Evolutionary conservation across 2,113 vertebrate species (phyloP), one percentile per base, ranked within the genome.

Genomic region (Montifringilla adamsi): DNA sequence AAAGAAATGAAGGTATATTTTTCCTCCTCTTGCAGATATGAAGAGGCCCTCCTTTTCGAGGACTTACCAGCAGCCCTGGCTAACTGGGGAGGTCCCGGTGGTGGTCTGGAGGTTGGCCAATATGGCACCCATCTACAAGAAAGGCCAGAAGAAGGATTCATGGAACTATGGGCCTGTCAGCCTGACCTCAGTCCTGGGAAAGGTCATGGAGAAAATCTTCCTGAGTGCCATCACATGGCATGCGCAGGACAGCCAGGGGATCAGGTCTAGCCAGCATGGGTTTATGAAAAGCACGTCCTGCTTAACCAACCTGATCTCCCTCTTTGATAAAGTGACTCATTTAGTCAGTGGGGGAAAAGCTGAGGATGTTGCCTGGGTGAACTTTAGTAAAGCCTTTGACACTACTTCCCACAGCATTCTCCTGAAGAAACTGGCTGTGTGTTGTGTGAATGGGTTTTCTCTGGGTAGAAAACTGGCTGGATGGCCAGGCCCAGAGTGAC

Each of bases 31-130:
- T 62, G 49, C 47, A 78, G 24, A 31, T 37, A 37, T 16, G 6
- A 79, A 26, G 9, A 44, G 5, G 1, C 2, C 10, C 11, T 41
- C 10, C 13, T 37, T 75, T 26, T 60, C 24, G 24, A 59, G 26
- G 11, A 27, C 11, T 35, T 60, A 10, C 1, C 5, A 68, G 13
- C 46, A n/a, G 13, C 19, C 16, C 28, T 41, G 17, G 11, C 7
- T 53, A 41, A 68, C 9, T 0, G 0, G 28, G 18, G 11, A 15
- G 11, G 7, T 60, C 46, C 9, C 16, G n/a, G 19, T 14, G 5
- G 39, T 21, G 5, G 39, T 21, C 33, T 26, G 53, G 11, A 67
- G 28, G 15, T 5, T 60, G n/a, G 53, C 14, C 28, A 46, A 1
- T 24, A 31, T 39, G 23, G 16, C 1, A 1, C 5, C 33, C 13